Conservation (phyloP, 53 echinoderm and acorn worm genomes). For the Patiria pectinifera region DNA sequence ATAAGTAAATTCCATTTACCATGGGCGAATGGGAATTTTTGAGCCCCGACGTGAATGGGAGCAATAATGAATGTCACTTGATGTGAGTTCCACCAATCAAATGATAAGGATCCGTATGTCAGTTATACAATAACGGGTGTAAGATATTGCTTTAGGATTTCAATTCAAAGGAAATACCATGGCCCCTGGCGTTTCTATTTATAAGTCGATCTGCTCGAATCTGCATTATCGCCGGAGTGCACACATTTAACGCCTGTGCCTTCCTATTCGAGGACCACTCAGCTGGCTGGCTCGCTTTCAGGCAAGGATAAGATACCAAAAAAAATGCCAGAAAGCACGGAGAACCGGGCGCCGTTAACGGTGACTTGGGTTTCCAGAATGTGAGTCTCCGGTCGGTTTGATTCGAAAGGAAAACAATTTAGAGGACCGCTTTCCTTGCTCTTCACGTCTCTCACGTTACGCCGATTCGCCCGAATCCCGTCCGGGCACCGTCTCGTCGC, state of each 20-base stretch:
- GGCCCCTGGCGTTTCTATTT: background rate
- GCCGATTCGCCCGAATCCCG: slow-evolving; percentile 30
- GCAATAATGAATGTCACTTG: too few species aligned
- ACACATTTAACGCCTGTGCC: background rate
- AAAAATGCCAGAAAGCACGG: background rate
- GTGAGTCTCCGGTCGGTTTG: slow-evolving; percentile 3
- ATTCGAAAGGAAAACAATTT: slow-evolving; percentile 57
- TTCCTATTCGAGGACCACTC: background rate
- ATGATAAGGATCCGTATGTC: too few species aligned
- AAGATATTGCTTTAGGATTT: too few species aligned
- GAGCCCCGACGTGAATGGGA: too few species aligned
- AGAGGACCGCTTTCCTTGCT: slow-evolving; percentile 15
- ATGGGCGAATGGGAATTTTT: too few species aligned
- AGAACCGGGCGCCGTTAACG: background rate
- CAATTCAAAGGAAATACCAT: too few species aligned
- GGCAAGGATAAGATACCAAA: too few species aligned
- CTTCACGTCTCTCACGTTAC: slow-evolving; percentile 27
- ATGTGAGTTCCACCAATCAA: too few species aligned
- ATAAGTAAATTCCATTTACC: too few species aligned
- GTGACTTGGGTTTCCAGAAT: slow-evolving; percentile 20
- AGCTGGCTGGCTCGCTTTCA: background rate
- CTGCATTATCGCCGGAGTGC: background rate
- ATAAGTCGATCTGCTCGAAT: background rate
- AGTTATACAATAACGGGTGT: too few species aligned
- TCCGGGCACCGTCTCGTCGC: background rate